Evolutionary conservation across 1,140 invertebrate genomes (phyloP), one percentile per base, ranked within the genome.

Genomic region (Calliphora vicina): DNA sequence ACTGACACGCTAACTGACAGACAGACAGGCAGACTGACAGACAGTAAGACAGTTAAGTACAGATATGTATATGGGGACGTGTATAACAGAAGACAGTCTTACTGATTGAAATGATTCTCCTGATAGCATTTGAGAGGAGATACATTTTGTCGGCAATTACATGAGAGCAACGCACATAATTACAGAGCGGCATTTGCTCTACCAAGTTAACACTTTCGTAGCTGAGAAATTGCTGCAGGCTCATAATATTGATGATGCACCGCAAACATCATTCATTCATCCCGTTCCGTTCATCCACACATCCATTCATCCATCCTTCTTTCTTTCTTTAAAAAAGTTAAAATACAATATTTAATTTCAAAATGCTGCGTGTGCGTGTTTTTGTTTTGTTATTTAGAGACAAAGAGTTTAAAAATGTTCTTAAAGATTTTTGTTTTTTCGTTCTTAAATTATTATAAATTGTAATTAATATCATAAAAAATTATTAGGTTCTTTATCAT

Each of bases 171-270:
- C 6, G 67, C 57, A 29, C 67, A 88, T 89, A 89, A 89, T 89
- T 89, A 89, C 86, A 89, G 88, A 87, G 88, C 88, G 88, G 88
- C 87, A 9, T 84, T 88, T 84, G 84, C 86, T 89, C 88, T 82
- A 87, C 88, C 87, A 89, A 89, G 88, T 89, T 89, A 89, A 89
- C 88, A 89, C 88, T 89, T 89, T 89, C 87, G 88, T 88, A 88
- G 84, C 88, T 87, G 87, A 87, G 87, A 88, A 88, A 83, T 86
- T 85, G 88, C 88, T 87, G 84, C 85, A 86, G 88, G 88, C 88
- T 86, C 86, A 88, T 86, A 87, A 87, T 89, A 89, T 89, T 87
- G 88, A 88, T 87, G 88, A 88, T 89, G 42, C 42, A 23, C 26
- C 15, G 50, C 50, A 9, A 50, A 25, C 76, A 42, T 35, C 10